These are phyloP conservation scores for Xestia c-nigrum DNA, from an alignment of 2,888 invertebrate species.

Conservation along the genomic window DNA sequence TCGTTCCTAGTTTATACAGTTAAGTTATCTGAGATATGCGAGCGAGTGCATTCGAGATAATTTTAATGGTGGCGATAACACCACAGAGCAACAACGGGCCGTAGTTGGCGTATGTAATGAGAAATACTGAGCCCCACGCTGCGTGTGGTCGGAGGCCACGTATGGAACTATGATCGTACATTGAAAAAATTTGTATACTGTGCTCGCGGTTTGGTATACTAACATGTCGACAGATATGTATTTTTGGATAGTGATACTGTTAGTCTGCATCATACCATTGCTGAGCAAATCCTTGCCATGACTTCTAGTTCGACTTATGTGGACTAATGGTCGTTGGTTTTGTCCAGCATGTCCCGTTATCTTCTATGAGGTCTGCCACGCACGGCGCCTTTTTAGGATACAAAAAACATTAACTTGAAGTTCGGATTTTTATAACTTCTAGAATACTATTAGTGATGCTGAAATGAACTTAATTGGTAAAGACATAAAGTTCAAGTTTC, in stretches of 20 bases:
- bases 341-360: not conserved
- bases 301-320: not conserved
- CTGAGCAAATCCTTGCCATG: not conserved
- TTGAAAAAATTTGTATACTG: constrained; percentile 35
- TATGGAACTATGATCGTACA: constrained; percentile 20
- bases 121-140: constrained; percentile 26
- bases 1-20: constrained; percentile 54
- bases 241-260: not conserved
- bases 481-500: not conserved
- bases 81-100: constrained; percentile 48
- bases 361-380: not conserved
- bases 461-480: not conserved
- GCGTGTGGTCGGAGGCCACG: constrained; percentile 62
- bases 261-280: not conserved
- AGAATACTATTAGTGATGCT: not conserved
- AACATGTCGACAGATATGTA: not conserved
- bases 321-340: not conserved
- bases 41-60: constrained; percentile 65
- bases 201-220: not conserved
- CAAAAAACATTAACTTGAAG: not conserved
- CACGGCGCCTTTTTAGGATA: not conserved
- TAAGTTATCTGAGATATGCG: constrained; percentile 66
- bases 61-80: constrained; percentile 67
- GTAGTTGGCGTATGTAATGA: constrained; percentile 62
- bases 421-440: not conserved